phyloP scores from a whole-genome alignment of 1,140 invertebrate species.

The Tetramorium simillimum region DNA sequence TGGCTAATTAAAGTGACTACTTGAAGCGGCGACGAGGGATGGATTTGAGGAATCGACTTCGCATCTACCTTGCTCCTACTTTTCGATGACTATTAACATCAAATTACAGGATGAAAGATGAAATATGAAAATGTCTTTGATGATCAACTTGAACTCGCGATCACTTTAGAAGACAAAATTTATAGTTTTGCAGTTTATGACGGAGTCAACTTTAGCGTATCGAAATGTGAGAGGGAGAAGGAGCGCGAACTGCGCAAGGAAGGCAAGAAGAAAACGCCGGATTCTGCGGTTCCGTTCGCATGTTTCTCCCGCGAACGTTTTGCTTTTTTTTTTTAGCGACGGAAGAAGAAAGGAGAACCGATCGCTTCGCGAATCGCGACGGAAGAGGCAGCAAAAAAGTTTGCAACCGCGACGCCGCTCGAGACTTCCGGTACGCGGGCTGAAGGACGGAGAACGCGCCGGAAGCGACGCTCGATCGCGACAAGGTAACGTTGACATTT shows the following conservation, averaged over 20 bases:
- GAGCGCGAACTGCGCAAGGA: background rate
- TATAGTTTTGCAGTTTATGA: background rate
- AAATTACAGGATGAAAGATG: background rate
- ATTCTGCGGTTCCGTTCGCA: conserved; percentile 18
- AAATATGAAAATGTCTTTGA: background rate
- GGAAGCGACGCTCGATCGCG: conserved; percentile 34
- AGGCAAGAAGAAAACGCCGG: conserved; percentile 31
- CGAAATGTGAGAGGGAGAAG: background rate
- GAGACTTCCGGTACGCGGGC: conserved; percentile 17
- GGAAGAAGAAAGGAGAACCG: background rate
- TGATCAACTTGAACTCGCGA: background rate
- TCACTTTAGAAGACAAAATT: background rate
- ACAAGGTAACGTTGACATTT: conserved; percentile 28
- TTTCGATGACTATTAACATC: background rate
- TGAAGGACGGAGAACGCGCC: conserved; percentile 31
- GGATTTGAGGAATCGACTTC: background rate
- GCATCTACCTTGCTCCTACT: background rate
- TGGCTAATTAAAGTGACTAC: conserved; percentile 45
- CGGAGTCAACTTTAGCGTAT: background rate
- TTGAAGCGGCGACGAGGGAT: conserved; percentile 11
- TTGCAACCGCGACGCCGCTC: background rate
- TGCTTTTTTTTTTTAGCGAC: background rate
- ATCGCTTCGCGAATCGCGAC: conserved; percentile 7
- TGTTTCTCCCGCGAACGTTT: conserved; percentile 22
- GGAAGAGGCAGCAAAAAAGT: conserved; percentile 15